These are phyloP conservation scores for Bombus huntii DNA, from an alignment of 1,140 invertebrate species.

Conservation along the genomic window DNA sequence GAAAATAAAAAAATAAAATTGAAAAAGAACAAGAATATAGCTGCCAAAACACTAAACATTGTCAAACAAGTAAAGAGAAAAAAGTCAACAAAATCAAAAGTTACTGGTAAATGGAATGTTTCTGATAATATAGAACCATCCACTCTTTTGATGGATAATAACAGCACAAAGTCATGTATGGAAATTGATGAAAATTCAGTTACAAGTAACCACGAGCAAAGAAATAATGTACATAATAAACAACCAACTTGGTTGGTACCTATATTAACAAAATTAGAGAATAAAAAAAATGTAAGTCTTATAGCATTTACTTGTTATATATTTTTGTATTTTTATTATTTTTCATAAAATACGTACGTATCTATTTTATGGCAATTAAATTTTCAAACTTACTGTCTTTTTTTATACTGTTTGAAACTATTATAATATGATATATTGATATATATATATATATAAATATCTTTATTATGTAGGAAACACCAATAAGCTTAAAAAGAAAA, in stretches of 20 bases:
- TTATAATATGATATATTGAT: background rate
- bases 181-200: background rate
- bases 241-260: background rate
- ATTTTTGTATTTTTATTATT: background rate
- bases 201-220: background rate
- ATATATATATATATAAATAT: background rate
- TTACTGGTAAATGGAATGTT: slow-evolving; percentile 11
- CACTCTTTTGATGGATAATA: background rate
- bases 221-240: background rate
- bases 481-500: background rate
- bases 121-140: slow-evolving; percentile 27
- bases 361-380: background rate
- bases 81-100: slow-evolving; percentile 15
- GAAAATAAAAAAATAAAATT: slow-evolving; percentile 40
- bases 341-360: background rate
- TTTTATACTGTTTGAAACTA: background rate
- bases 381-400: background rate
- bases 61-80: slow-evolving; percentile 16
- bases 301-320: background rate
- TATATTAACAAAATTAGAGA: slow-evolving; percentile 21
- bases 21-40: background rate
- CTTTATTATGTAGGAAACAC: background rate
- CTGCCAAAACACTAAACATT: background rate
- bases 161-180: background rate
- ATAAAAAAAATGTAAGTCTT: slow-evolving; percentile 37